Conservation (phyloP, 2,888 invertebrate genomes). For the Lamellibrachia satsuma region DNA sequence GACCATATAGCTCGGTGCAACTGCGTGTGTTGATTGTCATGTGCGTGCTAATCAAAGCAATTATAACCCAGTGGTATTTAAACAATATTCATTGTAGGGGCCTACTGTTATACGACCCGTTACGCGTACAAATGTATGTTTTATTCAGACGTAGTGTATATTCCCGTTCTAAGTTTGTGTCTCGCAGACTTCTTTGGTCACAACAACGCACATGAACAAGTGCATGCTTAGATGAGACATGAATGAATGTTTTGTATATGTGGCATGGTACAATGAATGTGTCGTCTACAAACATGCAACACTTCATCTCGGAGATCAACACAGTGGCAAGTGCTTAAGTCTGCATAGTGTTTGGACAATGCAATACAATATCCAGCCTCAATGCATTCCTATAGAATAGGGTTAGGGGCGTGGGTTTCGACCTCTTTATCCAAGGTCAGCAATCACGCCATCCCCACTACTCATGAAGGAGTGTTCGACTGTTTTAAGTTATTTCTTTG, state of each 20-base stretch:
- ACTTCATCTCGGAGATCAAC: not conserved
- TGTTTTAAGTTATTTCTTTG: not conserved
- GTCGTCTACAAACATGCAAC: not conserved
- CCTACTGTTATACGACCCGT: not conserved
- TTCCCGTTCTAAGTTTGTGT: not conserved
- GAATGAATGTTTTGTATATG: not conserved
- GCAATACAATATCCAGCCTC: not conserved
- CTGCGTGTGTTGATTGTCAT: not conserved
- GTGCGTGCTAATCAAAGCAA: not conserved
- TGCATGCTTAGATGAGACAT: not conserved
- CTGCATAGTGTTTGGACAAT: not conserved
- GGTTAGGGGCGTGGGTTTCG: not conserved
- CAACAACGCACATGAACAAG: not conserved
- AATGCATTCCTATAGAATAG: not conserved
- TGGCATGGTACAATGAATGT: not conserved
- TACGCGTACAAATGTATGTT: not conserved
- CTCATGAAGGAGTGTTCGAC: not conserved
- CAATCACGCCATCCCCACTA: not conserved
- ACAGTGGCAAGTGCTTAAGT: not conserved
- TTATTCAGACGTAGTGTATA: not conserved
- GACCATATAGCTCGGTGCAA: not conserved
- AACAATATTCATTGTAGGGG: not conserved
- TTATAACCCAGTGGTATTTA: not conserved
- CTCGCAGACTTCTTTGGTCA: slow-evolving; percentile 5
- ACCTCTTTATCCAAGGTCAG: not conserved